A percentile compares a stretch with the other conserved stretches of the same genome.
phyloP scores from a whole-genome alignment of 1,140 invertebrate species.

The Calephelis nemesis region DNA sequence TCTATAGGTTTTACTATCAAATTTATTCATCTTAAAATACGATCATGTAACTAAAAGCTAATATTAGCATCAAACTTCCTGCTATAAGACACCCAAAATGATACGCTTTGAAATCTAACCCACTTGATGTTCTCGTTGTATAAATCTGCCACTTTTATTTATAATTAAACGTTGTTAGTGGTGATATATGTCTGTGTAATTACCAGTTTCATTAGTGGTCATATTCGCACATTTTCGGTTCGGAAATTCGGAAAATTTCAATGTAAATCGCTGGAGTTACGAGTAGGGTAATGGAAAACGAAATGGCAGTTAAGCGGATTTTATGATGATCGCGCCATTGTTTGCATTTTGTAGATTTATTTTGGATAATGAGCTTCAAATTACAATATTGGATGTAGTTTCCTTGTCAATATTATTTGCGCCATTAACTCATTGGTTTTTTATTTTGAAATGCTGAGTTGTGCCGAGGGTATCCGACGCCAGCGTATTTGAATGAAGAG shows the following conservation, averaged over 20 bases:
- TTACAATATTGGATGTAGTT: constrained; percentile 13
- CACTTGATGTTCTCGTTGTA: neutral
- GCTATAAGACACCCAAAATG: neutral
- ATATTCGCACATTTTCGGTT: constrained; percentile 48
- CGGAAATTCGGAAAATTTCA: constrained; percentile 36
- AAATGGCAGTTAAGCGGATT: constrained; percentile 29
- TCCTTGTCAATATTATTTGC: constrained; percentile 6
- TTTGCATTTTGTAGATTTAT: constrained; percentile 10
- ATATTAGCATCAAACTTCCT: neutral
- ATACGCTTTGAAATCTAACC: constrained; percentile 1
- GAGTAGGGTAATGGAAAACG: constrained; percentile 24
- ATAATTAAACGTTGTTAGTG: constrained; percentile 48
- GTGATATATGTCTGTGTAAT: constrained; percentile 45
- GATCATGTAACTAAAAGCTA: neutral
- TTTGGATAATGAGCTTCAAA: constrained; percentile 10
- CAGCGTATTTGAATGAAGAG: no score
- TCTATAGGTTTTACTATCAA: no score
- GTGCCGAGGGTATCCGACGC: no score
- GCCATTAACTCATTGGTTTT: neutral
- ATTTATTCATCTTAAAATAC: neutral
- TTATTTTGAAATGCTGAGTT: no score
- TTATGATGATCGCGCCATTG: constrained; percentile 23
- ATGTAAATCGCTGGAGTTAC: constrained; percentile 24
- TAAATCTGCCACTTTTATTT: constrained; percentile 21
- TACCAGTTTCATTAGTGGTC: constrained; percentile 50